phyloP scores from a whole-genome alignment of 2,113 vertebrate species.

The Rhinolophus ferrumequinum region DNA sequence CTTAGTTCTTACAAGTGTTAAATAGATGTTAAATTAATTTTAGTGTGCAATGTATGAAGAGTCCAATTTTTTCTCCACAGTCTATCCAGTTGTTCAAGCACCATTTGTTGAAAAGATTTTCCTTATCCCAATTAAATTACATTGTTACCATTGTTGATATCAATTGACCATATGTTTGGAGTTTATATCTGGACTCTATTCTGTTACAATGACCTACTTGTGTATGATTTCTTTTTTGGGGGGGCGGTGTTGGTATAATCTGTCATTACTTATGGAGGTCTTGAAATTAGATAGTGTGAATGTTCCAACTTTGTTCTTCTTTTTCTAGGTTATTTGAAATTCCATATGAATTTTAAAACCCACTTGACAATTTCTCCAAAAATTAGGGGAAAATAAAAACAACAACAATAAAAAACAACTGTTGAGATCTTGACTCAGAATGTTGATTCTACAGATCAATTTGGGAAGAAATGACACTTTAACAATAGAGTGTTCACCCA shows the following conservation, averaged over 20 bases:
- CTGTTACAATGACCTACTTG: neutral
- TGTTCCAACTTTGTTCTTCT: neutral
- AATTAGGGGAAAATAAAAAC: neutral
- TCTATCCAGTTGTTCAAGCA: neutral
- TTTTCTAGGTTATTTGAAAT: neutral
- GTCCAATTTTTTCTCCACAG: neutral
- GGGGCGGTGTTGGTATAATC: neutral
- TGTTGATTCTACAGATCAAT: neutral
- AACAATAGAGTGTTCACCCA: neutral
- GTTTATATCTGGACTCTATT: neutral
- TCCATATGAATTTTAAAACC: conserved; percentile 6
- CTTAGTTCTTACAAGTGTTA: neutral
- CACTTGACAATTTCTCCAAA: conserved; percentile 19
- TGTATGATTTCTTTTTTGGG: neutral
- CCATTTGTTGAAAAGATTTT: conserved; percentile 29
- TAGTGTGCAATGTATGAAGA: neutral
- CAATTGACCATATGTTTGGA: neutral
- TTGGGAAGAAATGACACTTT: neutral
- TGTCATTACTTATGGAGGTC: conserved; percentile 27
- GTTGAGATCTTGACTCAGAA: neutral
- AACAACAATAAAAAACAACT: neutral
- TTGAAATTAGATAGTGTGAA: neutral
- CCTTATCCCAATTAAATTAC: neutral
- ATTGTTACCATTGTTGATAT: neutral
- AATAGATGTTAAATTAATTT: neutral